These are phyloP conservation scores for Gavialis gangeticus DNA, from an alignment of 2,113 vertebrate species.

Conservation along the genomic window DNA sequence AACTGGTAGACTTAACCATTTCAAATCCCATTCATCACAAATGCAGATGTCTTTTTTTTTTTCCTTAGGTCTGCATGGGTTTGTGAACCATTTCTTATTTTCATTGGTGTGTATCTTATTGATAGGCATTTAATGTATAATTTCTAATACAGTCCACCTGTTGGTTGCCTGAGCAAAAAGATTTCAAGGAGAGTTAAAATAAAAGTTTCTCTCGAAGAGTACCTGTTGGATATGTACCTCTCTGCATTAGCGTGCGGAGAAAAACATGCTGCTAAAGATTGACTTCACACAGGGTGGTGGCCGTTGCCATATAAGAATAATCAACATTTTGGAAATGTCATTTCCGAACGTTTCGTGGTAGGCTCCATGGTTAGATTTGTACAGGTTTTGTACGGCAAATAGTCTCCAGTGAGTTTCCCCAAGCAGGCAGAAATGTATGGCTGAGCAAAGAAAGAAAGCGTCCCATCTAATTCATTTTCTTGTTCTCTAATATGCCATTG, in stretches of 20 bases:
- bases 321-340: neutral
- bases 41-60: accelerated
- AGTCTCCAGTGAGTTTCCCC: neutral
- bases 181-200: neutral
- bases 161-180: neutral
- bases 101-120: accelerated
- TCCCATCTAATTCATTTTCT: neutral
- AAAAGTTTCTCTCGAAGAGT: neutral
- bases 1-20: neutral
- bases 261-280: neutral
- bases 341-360: neutral
- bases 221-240: accelerated
- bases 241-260: accelerated
- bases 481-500: accelerated
- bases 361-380: neutral
- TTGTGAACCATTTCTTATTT: neutral
- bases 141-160: neutral
- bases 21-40: accelerated
- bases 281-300: accelerated
- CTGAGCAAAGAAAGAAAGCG: neutral
- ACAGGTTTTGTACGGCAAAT: neutral
- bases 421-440: neutral
- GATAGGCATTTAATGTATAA: neutral
- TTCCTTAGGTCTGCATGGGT: too few relatives aligned
- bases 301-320: accelerated